Evolutionary conservation across 2,888 invertebrate species (phyloP).

Genomic region (Cremastobaeus sp.): DNA sequence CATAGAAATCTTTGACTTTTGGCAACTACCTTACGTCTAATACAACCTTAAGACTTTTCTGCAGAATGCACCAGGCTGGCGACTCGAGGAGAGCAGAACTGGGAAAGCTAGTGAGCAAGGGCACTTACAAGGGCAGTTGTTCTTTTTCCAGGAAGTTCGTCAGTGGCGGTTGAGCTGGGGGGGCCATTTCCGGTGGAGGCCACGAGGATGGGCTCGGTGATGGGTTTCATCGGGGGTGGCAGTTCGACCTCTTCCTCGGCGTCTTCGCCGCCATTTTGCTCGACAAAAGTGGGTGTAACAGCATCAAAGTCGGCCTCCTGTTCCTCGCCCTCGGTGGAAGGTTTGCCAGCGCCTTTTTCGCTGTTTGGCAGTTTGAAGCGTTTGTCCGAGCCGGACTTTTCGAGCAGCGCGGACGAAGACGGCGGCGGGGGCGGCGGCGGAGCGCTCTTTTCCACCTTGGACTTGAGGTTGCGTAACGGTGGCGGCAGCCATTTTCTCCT

Average conservation of each 20-base stretch:
- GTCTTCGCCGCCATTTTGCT: constrained; percentile 84
- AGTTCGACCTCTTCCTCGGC: constrained; percentile 90
- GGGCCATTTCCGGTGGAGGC: constrained; percentile 73
- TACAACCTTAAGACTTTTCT: not conserved
- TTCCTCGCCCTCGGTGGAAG: constrained; percentile 53
- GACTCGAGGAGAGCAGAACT: not conserved
- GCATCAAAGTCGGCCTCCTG: constrained; percentile 72
- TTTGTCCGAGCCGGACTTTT: constrained; percentile 90
- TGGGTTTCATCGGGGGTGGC: constrained; percentile 98
- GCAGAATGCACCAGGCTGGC: not conserved
- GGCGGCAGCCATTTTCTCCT: constrained; percentile 95
- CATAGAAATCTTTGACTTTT: not conserved
- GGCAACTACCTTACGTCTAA: not conserved
- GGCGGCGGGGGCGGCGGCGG: constrained; percentile 63
- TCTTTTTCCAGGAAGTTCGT: constrained; percentile 74
- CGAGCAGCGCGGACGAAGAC: constrained; percentile 79
- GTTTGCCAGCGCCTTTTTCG: constrained; percentile 65
- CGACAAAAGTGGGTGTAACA: constrained; percentile 72
- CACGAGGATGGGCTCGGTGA: constrained; percentile 84
- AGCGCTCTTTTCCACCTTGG: constrained; percentile 87
- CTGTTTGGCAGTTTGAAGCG: constrained; percentile 85
- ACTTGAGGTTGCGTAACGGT: constrained; percentile 91
- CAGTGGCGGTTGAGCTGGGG: constrained; percentile 72
- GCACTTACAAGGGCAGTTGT: constrained; percentile 71
- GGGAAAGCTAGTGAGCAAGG: too few relatives aligned